These are phyloP conservation scores for Festucalex cinctus DNA, from an alignment of 2,113 vertebrate species.

Conservation along the genomic window DNA sequence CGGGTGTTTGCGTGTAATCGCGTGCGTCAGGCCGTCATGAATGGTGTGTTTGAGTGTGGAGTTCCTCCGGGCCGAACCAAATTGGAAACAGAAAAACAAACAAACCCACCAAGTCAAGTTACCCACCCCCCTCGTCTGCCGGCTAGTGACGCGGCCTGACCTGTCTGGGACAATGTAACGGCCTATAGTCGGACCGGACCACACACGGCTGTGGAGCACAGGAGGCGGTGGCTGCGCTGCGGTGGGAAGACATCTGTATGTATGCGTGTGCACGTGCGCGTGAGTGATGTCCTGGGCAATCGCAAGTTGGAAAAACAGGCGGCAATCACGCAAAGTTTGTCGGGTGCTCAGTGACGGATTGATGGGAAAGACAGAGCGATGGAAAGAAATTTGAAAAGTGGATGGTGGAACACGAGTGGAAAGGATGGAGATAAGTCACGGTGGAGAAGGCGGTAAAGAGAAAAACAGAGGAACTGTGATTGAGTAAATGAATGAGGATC, in stretches of 20 bases:
- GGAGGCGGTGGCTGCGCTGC: slow-evolving; percentile 26
- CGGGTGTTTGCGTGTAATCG: slow-evolving; percentile 63
- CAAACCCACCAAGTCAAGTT: slow-evolving; percentile 32
- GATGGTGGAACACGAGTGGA: slow-evolving; percentile 12
- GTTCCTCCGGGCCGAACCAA: slow-evolving; percentile 68
- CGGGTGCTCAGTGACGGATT: slow-evolving; percentile 43
- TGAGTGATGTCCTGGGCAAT: slow-evolving; percentile 9
- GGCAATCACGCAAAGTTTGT: slow-evolving; percentile 45
- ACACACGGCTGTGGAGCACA: slow-evolving; percentile 52
- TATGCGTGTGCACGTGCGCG: neutral
- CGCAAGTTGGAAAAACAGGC: slow-evolving; percentile 61
- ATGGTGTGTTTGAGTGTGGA: slow-evolving; percentile 74
- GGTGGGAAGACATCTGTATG: slow-evolving; percentile 10
- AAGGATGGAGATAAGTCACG: slow-evolving; percentile 16
- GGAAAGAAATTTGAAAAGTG: slow-evolving; percentile 15
- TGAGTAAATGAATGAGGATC: slow-evolving; percentile 49
- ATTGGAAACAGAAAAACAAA: slow-evolving; percentile 77
- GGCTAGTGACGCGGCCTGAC: slow-evolving; percentile 62
- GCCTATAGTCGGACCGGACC: slow-evolving; percentile 69
- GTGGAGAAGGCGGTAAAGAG: slow-evolving; percentile 24
- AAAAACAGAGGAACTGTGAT: slow-evolving; percentile 35
- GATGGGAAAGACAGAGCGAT: slow-evolving; percentile 44
- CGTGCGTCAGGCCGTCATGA: slow-evolving; percentile 70
- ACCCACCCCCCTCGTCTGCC: slow-evolving; percentile 27
- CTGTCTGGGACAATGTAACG: slow-evolving; percentile 73